phyloP scores from a whole-genome alignment of 2,888 invertebrate species.

The Strigamia maritima region DNA sequence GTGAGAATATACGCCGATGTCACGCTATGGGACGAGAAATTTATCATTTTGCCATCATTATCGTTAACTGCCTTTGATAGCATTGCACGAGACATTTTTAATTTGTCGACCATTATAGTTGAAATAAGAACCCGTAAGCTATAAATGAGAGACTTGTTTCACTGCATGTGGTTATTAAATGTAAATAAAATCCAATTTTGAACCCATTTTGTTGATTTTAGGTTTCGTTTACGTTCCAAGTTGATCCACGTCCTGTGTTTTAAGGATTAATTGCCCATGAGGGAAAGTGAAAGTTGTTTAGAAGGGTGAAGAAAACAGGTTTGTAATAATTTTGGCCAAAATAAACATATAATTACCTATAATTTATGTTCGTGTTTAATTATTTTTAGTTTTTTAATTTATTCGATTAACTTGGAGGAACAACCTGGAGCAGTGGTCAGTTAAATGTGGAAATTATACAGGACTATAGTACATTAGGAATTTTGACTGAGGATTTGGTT shows the following conservation, averaged over 20 bases:
- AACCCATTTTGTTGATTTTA: background rate
- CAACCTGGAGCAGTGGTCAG: background rate
- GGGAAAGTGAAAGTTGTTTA: background rate
- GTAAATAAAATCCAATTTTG: background rate
- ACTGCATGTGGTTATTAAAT: background rate
- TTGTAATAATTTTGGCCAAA: background rate
- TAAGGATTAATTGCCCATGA: background rate
- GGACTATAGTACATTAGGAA: background rate
- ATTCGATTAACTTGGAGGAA: background rate
- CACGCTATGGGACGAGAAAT: background rate
- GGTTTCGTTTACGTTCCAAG: background rate
- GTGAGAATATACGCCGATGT: background rate
- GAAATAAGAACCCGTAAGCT: background rate
- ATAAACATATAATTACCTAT: background rate
- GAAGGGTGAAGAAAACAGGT: background rate
- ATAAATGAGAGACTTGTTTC: background rate
- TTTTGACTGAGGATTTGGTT: background rate
- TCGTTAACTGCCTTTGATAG: background rate
- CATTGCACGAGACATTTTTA: background rate
- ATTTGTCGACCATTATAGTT: background rate
- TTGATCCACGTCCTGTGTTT: background rate
- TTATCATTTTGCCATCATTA: slow-evolving; percentile 13
- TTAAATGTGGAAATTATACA: background rate
- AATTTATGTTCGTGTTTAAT: background rate
- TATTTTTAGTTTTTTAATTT: background rate